These are phyloP conservation scores for Genyomyrus donnyi DNA, from an alignment of 2,113 vertebrate genomes.

Conservation along the genomic window DNA sequence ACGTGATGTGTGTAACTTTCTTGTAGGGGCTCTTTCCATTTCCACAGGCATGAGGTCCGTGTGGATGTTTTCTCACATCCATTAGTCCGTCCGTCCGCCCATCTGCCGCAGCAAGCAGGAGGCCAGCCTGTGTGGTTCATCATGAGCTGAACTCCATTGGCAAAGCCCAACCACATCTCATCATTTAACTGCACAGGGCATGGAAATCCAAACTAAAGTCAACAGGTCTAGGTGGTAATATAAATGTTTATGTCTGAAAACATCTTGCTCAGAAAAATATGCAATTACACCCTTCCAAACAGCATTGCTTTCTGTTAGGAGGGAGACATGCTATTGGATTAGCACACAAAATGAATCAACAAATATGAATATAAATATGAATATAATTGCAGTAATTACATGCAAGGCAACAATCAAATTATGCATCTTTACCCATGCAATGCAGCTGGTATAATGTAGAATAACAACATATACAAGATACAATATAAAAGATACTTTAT, in stretches of 20 bases:
- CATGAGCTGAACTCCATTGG: background rate
- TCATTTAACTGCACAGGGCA: background rate
- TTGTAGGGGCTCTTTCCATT: background rate
- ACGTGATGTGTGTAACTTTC: background rate
- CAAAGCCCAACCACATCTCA: background rate
- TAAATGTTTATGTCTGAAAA: background rate
- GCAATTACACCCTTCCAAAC: background rate
- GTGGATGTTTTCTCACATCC: background rate
- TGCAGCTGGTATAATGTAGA: background rate
- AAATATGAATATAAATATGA: no score
- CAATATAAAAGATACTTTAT: no score
- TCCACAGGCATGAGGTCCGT: background rate
- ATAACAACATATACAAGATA: background rate
- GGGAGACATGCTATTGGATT: background rate
- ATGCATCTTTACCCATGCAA: background rate
- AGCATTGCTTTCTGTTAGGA: background rate
- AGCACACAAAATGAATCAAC: background rate
- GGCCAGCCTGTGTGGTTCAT: background rate
- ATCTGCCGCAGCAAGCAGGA: background rate
- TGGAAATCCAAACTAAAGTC: background rate
- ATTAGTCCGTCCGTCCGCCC: background rate
- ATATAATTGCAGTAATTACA: background rate
- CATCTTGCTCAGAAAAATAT: background rate
- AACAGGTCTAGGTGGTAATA: background rate
- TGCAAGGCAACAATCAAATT: background rate